Evolutionary conservation across 2,113 vertebrate species (phyloP).

Genomic region (Dolichallabes microphthalmus): DNA sequence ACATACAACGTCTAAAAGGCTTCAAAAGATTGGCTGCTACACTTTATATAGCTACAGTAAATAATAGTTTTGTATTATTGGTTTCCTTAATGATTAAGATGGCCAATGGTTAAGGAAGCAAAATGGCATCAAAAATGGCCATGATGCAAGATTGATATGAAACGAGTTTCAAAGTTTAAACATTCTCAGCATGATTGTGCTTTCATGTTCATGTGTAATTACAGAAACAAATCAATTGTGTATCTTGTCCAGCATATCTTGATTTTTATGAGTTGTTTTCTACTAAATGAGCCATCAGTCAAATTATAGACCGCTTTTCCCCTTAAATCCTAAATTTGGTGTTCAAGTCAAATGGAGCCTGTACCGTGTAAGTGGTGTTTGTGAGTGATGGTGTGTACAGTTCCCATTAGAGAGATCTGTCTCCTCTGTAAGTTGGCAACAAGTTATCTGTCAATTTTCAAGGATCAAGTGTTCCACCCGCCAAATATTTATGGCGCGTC

Average conservation of each 20-base stretch:
- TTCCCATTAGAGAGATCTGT: no score
- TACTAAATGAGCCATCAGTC: background rate
- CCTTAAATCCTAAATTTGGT: background rate
- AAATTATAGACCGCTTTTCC: background rate
- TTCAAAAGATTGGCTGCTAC: background rate
- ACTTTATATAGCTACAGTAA: background rate
- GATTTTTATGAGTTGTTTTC: background rate
- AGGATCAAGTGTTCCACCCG: no score
- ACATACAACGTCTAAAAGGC: background rate
- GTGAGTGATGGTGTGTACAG: no score
- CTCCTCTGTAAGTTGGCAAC: no score
- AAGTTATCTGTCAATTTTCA: no score
- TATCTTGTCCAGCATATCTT: background rate
- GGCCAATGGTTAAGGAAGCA: background rate
- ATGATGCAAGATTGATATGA: background rate
- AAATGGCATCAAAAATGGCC: background rate
- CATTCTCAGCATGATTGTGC: background rate
- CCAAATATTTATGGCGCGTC: no score
- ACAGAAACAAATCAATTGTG: background rate
- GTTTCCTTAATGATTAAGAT: background rate
- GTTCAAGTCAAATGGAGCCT: no score
- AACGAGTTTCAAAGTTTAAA: background rate
- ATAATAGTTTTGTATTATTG: background rate
- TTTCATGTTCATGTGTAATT: background rate
- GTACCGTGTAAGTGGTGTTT: no score